Percentiles rank a stretch among this genome's conserved stretches.
Evolutionary conservation across 2,113 vertebrate genomes (phyloP).

Genomic region (Phainopepla nitens): DNA sequence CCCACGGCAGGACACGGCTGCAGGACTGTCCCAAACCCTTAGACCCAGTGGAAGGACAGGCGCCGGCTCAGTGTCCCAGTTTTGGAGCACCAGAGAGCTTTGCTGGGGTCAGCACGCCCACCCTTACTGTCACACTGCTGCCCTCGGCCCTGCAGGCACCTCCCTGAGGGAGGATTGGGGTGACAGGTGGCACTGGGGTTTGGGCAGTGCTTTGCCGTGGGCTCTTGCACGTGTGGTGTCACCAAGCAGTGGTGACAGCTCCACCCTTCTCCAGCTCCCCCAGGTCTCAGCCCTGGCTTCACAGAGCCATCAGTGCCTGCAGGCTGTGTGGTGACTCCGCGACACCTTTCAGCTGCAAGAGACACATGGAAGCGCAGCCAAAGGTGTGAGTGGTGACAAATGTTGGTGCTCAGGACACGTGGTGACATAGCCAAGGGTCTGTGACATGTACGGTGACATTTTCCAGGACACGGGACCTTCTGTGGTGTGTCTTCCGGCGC

Average conservation of each 20-base stretch:
- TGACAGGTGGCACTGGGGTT: background rate
- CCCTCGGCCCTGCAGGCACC: accelerated
- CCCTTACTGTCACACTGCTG: background rate
- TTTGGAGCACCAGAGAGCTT: background rate
- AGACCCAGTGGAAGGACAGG: background rate
- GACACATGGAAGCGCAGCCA: accelerated
- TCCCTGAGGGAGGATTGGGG: background rate
- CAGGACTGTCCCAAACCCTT: background rate
- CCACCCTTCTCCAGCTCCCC: background rate
- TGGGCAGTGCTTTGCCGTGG: background rate
- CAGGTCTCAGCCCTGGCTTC: background rate
- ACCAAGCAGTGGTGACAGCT: background rate
- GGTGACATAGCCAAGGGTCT: background rate
- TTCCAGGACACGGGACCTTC: accelerated
- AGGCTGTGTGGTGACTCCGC: background rate
- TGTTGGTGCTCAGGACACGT: background rate
- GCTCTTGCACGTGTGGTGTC: accelerated
- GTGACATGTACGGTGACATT: accelerated
- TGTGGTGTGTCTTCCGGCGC: accelerated
- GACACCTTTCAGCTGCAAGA: background rate
- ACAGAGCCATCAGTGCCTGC: background rate
- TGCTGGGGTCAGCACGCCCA: accelerated
- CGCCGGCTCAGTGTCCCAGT: accelerated
- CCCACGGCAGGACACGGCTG: accelerated
- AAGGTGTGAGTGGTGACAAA: background rate